Conservation (phyloP, 2,888 invertebrate species). For the Nycteola revayana region DNA sequence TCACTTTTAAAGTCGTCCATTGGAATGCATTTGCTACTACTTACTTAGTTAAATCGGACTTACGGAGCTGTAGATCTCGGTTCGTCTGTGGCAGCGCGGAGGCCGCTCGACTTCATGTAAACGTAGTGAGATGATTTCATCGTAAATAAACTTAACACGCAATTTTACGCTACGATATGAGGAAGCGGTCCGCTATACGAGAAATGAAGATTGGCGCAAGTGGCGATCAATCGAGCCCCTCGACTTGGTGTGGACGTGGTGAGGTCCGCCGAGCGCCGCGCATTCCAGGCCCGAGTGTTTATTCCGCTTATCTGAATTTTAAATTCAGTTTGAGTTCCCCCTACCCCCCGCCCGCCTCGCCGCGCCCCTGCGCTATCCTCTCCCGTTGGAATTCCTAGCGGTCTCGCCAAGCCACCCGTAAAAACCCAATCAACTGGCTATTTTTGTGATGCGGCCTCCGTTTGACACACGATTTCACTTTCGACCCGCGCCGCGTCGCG, state of each 20-base stretch:
- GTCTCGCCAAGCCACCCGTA: slow-evolving; percentile 63
- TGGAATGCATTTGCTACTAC: no score
- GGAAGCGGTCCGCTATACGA: no score
- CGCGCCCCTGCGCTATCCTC: slow-evolving; percentile 1
- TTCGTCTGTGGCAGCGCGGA: no score
- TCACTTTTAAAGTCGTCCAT: no score
- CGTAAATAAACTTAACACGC: no score
- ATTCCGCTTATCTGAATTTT: slow-evolving; percentile 79
- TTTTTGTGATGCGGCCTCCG: slow-evolving; percentile 55
- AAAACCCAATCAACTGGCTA: slow-evolving; percentile 69
- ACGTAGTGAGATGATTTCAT: no score
- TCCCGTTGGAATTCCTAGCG: slow-evolving; percentile 55
- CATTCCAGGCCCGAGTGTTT: slow-evolving; percentile 54
- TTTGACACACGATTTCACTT: slow-evolving; percentile 64
- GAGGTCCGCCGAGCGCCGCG: slow-evolving; percentile 10
- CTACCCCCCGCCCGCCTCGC: background rate
- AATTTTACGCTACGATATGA: no score
- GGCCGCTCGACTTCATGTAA: no score
- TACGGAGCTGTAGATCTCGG: no score
- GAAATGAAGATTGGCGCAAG: background rate
- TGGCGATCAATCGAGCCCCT: background rate
- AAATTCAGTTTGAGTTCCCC: slow-evolving; percentile 44
- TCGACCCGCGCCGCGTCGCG: slow-evolving; percentile 25
- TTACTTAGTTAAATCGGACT: no score
- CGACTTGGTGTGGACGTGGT: background rate